Base-by-base conservation (phyloP, 30 jellyfish, hydroid and myxozoan genomes). In the Mastigias papua region DNA sequence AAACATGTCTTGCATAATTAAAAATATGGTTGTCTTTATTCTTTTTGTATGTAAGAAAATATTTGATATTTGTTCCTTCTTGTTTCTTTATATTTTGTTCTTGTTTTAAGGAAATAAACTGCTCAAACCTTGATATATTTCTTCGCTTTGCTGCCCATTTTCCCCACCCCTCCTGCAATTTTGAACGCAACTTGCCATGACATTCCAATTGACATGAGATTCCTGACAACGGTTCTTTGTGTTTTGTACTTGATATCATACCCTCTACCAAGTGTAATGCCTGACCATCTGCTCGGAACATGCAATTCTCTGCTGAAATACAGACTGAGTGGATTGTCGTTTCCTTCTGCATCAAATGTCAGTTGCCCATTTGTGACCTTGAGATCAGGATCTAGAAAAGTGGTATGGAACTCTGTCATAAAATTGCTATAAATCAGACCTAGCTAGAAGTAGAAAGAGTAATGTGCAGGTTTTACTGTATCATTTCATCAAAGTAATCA, bases 291-390 rank as follows among this genome's bases (percentile, higher is more conserved):
- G 30, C 87, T 76, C 35, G 93, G 93, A 13, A 82, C 93, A 65
- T 90, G 97, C 58, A 77, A 61, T 57, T 66, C 66, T 20, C 97
- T 51, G 65, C 97, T 90, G 80, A 76, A 90, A 68, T 71, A 77
- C 6, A 81, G 71, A 62, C 97, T 82, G 15, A 35, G 81, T 57
- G 97, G 92, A 49, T 78, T 80, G 68, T 89, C 97, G 42, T 68
- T 79, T 48, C 97, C 97, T 62, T 89, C 97, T 28, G 97, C 88
- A 61, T 89, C 97, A 71, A 89, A 89, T 19, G 92, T 89, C 58
- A 80, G 58, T 48, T 78, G 97, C 10, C 97, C 97, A 27, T 89
- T 71, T 34, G 27, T 57, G 21, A 89, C 97, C 28, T 34, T 71
- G 78, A 83, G 33, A 74, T 83, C 92, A 11, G 63, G 46, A 77